Evolutionary conservation across 2,888 invertebrate species (phyloP), one percentile per base, ranked within the genome.

Genomic region (Eudemis profundana): DNA sequence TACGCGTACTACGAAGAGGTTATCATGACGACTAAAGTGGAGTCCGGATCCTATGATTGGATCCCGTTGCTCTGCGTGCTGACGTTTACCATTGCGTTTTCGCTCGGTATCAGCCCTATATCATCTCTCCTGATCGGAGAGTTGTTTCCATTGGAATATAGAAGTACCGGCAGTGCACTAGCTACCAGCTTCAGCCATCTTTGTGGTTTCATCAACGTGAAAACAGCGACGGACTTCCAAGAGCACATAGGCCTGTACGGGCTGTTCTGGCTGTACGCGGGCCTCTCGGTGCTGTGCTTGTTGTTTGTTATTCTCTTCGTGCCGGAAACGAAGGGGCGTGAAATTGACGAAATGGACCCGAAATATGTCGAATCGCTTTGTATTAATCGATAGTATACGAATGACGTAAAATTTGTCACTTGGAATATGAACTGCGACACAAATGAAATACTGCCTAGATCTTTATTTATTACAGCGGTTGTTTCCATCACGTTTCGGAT

Each of bases 251-350:
- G 96, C 0, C 82, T 96, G 17, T 95, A 96, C 82, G 97, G 97
- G 7, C 94, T 97, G 0, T 98, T 97, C 83, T 97, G 97, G 96
- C 89, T 98, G 74, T 98, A 97, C 81, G 95, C 97, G 0, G 95
- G 95, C 1, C 94, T 97, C 70, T 96, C 97, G 2, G 94, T 97
- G 0, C 91, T 95, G 63, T 96, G 97, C 63, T 92, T 97, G 8
- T 93, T 96, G 72, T 98, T 97, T 86, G 96, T 97, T 0, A 95
- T 96, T 12, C 94, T 95, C 69, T 96, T 95, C 78, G 96, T 98
- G 3, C 98, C 98, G 0, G 98, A 98, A 89, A 98, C 98, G 5
- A 97, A 97, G 82, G 98, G 98, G 1, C 95, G 96, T 68, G 96
- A 97, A 77, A 93, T 98, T 72, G 97, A 97, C 78, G 97, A 98